phyloP scores from a whole-genome alignment of 2,797 vertebrate species.

The Tenualosa thibaudeaui region DNA sequence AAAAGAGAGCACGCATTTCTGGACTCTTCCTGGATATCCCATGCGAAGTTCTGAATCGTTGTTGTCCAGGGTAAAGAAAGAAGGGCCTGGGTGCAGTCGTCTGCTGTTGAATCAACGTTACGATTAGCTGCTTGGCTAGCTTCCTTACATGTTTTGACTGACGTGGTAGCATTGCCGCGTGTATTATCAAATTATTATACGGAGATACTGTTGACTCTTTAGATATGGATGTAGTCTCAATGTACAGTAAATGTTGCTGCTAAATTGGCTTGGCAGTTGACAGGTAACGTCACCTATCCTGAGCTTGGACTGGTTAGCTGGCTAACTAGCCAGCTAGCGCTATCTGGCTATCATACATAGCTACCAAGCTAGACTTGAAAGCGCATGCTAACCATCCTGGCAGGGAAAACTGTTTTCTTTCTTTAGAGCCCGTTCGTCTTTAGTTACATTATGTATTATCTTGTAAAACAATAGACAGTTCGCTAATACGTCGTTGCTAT shows the following conservation, averaged over 20 bases:
- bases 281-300: slow-evolving; percentile 31
- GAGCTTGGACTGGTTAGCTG: neutral
- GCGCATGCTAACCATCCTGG: slow-evolving; percentile 44
- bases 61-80: slow-evolving; percentile 49
- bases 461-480: neutral
- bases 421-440: neutral
- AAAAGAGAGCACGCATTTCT: slow-evolving; percentile 3
- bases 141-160: slow-evolving; percentile 19
- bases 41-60: slow-evolving; percentile 59
- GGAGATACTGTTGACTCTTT: neutral
- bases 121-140: slow-evolving; percentile 15
- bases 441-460: neutral
- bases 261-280: slow-evolving; percentile 24
- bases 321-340: neutral
- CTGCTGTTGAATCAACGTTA: slow-evolving; percentile 20
- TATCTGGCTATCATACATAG: neutral
- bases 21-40: slow-evolving; percentile 31
- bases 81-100: slow-evolving; percentile 60
- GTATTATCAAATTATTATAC: neutral
- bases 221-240: slow-evolving; percentile 35
- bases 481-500: neutral
- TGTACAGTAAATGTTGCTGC: slow-evolving; percentile 44
- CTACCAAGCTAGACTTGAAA: slow-evolving; percentile 24
- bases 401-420: slow-evolving; percentile 54
- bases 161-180: neutral